phyloP scores from a whole-genome alignment of 1,140 invertebrate species.

The Macrobrachium rosenbergii region DNA sequence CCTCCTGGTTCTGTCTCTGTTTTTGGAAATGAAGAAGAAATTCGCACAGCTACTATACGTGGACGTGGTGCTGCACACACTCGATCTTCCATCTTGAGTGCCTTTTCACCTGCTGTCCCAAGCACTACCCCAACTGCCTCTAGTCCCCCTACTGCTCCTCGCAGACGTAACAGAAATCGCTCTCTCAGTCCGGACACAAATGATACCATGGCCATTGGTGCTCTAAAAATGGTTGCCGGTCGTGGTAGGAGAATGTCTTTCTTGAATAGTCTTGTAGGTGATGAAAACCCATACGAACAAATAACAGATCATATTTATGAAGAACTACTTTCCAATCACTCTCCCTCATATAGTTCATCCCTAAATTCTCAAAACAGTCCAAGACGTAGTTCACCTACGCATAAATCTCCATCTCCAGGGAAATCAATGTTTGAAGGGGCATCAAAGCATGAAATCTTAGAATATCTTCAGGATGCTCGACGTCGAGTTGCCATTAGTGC shows the following conservation, averaged over 20 bases:
- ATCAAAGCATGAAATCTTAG: conserved; percentile 89
- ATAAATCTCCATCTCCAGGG: conserved; percentile 65
- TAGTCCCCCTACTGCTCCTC: conserved; percentile 54
- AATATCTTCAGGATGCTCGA: conserved; percentile 88
- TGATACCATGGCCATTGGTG: not conserved
- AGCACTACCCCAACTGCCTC: conserved; percentile 28
- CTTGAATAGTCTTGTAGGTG: conserved; percentile 40
- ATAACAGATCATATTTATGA: conserved; percentile 85
- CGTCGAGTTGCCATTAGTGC: conserved; percentile 73
- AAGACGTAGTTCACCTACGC: conserved; percentile 47
- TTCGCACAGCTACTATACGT: conserved; percentile 62
- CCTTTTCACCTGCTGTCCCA: conserved; percentile 19
- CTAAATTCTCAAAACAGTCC: conserved; percentile 60
- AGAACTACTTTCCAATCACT: conserved; percentile 77
- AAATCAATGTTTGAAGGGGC: conserved; percentile 86
- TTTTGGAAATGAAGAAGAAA: conserved; percentile 53
- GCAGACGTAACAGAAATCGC: conserved; percentile 52
- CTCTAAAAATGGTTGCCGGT: not conserved
- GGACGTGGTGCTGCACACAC: conserved; percentile 54
- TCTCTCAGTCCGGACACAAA: conserved; percentile 56
- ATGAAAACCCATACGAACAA: conserved; percentile 54
- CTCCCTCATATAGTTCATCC: conserved; percentile 78
- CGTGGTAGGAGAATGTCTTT: conserved; percentile 40
- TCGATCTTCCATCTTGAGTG: conserved; percentile 43
- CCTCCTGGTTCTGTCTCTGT: conserved; percentile 38